Evolutionary conservation across 2,113 vertebrate genomes (phyloP).

Genomic region (Microcebus jonahi): DNA sequence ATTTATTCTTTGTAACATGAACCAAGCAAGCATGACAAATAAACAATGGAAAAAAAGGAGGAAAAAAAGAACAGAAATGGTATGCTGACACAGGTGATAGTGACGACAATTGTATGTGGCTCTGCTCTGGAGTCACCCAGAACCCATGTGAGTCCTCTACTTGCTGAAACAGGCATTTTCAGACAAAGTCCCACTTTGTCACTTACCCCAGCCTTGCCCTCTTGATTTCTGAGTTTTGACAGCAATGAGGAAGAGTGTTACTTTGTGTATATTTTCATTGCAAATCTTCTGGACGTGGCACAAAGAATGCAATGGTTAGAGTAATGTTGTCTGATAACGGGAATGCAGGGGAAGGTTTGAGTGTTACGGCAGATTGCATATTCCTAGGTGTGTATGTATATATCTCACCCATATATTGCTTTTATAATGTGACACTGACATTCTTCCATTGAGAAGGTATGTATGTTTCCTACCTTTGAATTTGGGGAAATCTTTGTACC

Average conservation of each 20-base stretch:
- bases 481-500: background rate
- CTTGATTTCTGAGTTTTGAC: background rate
- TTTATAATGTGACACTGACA: background rate
- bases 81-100: background rate
- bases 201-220: rapidly evolving
- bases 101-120: background rate
- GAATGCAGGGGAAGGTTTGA: background rate
- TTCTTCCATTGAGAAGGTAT: background rate
- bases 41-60: background rate
- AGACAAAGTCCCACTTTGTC: background rate
- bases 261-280: background rate
- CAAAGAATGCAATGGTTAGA: background rate
- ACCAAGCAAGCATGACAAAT: background rate
- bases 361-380: background rate
- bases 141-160: background rate
- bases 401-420: background rate
- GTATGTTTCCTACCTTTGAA: background rate
- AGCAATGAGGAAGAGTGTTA: background rate
- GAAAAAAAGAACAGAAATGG: background rate
- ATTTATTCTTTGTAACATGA: background rate
- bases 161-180: background rate
- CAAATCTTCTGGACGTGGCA: background rate
- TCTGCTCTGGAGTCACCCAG: background rate
- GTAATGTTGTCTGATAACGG: background rate
- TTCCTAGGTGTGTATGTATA: background rate